phyloP scores from a whole-genome alignment of 2,113 vertebrate species.

The Ptyas mucosa region DNA sequence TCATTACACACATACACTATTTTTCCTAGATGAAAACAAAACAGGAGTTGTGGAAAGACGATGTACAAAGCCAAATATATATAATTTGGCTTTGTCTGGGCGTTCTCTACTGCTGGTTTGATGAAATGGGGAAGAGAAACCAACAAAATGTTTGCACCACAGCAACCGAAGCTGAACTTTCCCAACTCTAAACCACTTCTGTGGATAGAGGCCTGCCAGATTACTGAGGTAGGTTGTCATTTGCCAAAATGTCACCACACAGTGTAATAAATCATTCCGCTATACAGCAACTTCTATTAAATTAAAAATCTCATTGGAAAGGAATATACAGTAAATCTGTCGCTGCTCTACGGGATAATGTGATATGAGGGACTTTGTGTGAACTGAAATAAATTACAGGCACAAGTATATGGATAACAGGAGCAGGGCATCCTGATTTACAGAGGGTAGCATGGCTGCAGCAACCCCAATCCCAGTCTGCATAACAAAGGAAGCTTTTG shows the following conservation, averaged over 20 bases:
- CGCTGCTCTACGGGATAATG: conserved; percentile 15
- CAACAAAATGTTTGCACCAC: background rate
- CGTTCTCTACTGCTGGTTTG: background rate
- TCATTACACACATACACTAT: background rate
- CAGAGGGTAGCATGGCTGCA: conserved; percentile 2
- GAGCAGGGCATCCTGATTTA: conserved; percentile 11
- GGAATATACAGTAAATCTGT: conserved; percentile 21
- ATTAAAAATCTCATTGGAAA: conserved; percentile 30
- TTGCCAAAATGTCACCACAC: conserved; percentile 3
- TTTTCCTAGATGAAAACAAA: background rate
- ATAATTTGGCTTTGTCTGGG: background rate
- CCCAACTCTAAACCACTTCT: background rate
- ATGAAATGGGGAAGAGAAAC: background rate
- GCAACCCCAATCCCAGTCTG: background rate
- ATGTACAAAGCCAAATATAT: background rate
- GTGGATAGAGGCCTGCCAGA: background rate
- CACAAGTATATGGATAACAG: conserved; percentile 14
- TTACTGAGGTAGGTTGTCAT: background rate
- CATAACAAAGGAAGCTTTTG: conserved; percentile 27
- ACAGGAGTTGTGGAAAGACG: background rate
- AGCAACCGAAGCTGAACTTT: background rate
- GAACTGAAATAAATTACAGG: conserved; percentile 25
- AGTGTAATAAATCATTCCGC: conserved; percentile 1
- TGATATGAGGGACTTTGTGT: conserved; percentile 25
- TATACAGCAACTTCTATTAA: conserved; percentile 1